Evolutionary conservation across 2,888 invertebrate genomes (phyloP).

Genomic region (Syrphus vitripennis): DNA sequence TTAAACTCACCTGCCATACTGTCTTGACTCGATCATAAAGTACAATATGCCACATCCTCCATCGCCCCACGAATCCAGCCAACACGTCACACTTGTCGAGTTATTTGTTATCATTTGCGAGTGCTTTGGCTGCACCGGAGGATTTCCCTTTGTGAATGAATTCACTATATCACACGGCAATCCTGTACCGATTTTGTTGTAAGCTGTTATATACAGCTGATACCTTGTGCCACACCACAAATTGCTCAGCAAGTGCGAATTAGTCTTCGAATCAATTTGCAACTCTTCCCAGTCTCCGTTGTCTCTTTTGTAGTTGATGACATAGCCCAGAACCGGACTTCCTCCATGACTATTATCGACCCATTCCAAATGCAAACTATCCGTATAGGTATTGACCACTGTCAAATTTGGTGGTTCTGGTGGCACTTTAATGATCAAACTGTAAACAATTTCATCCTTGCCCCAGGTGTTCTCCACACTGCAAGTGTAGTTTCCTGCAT

Average conservation of each 20-base stretch:
- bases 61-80: slow-evolving; percentile 94
- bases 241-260: slow-evolving; percentile 90
- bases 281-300: slow-evolving; percentile 96
- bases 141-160: slow-evolving; percentile 91
- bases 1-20: slow-evolving; percentile 79
- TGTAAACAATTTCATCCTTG: slow-evolving; percentile 91
- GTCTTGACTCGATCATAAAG: slow-evolving; percentile 91
- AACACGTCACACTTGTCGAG: slow-evolving; percentile 92
- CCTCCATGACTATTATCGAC: slow-evolving; percentile 91
- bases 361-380: slow-evolving; percentile 92
- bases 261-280: slow-evolving; percentile 91
- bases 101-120: slow-evolving; percentile 92
- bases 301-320: slow-evolving; percentile 94
- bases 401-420: slow-evolving; percentile 92
- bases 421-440: slow-evolving; percentile 87
- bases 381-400: slow-evolving; percentile 91
- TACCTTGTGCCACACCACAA: slow-evolving; percentile 94
- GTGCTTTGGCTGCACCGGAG: slow-evolving; percentile 90
- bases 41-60: slow-evolving; percentile 94
- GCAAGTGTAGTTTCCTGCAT: slow-evolving; percentile 95
- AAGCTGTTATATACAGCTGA: slow-evolving; percentile 94
- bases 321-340: slow-evolving; percentile 91
- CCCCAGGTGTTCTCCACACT: slow-evolving; percentile 92
- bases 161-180: slow-evolving; percentile 94
- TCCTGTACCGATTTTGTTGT: slow-evolving; percentile 94